These are phyloP conservation scores for Fragum fragum DNA, from an alignment of 2,888 invertebrate species.

Conservation along the genomic window DNA sequence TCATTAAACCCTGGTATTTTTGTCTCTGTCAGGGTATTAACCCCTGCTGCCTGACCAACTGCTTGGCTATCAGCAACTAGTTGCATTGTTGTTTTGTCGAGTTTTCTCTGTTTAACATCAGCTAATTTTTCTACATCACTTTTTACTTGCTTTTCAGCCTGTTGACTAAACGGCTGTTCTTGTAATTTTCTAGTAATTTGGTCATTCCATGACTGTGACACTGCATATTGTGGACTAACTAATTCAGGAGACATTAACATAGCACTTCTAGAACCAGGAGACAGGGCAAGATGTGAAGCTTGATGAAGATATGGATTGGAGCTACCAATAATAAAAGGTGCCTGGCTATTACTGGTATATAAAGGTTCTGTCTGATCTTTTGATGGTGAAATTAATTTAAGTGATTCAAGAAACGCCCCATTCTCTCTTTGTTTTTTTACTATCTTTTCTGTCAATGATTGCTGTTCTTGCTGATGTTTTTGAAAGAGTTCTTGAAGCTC, in stretches of 20 bases:
- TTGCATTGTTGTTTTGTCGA: background rate
- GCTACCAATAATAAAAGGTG: background rate
- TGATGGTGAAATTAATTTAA: background rate
- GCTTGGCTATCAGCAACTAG: background rate
- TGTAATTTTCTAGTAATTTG: background rate
- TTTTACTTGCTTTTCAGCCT: background rate
- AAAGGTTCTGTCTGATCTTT: background rate
- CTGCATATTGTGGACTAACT: background rate
- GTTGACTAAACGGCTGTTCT: background rate
- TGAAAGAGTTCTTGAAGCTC: constrained; percentile 32
- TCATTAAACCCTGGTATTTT: constrained; percentile 43
- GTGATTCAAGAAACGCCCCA: background rate
- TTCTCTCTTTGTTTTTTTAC: background rate
- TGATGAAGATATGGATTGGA: background rate
- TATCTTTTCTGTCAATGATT: background rate
- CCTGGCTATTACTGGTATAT: background rate
- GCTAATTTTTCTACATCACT: background rate
- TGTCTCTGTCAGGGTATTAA: background rate
- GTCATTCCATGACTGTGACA: background rate
- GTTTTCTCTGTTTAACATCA: background rate
- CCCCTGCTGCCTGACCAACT: background rate
- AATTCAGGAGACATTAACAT: background rate
- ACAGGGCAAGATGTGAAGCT: background rate
- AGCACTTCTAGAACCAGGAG: background rate
- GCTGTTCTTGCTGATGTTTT: constrained; percentile 21